These are phyloP conservation scores for Ptilodon capucinus DNA, from an alignment of 2,888 invertebrate genomes.

Conservation along the genomic window DNA sequence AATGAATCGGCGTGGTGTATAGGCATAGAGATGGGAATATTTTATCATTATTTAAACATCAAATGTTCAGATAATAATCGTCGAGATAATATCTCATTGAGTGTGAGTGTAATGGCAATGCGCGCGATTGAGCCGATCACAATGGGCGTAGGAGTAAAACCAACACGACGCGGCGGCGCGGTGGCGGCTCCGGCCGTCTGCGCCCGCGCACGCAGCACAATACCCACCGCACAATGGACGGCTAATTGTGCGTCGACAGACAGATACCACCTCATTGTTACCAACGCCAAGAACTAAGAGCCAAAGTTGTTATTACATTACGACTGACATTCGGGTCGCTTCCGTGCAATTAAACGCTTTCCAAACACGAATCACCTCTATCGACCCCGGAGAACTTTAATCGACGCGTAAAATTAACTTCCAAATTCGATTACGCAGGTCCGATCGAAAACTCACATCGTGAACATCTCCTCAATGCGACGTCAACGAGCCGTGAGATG, in stretches of 20 bases:
- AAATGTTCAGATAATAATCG: conserved; percentile 61
- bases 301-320: conserved; percentile 42
- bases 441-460: conserved; percentile 46
- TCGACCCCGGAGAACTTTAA: conserved; percentile 32
- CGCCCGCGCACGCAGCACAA: conserved; percentile 63
- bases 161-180: too few species aligned
- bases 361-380: conserved; percentile 29
- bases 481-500: conserved; percentile 75
- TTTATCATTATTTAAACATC: conserved; percentile 66
- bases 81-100: conserved; percentile 72
- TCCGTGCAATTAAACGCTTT: conserved; percentile 36
- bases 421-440: conserved; percentile 45
- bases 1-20: conserved; percentile 50
- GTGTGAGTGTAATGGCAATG: conserved; percentile 59
- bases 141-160: conserved; percentile 77
- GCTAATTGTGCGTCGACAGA: conserved; percentile 80
- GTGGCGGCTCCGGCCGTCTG: conserved; percentile 35
- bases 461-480: conserved; percentile 50
- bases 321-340: conserved; percentile 25
- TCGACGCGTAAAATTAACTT: conserved; percentile 54
- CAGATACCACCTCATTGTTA: conserved; percentile 60
- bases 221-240: conserved; percentile 61
- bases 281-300: conserved; percentile 41
- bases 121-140: conserved; percentile 62
- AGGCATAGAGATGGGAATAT: conserved; percentile 44